Evolutionary conservation across 2,113 vertebrate genomes (phyloP).

Genomic region (Paramormyrops kingsleyae): DNA sequence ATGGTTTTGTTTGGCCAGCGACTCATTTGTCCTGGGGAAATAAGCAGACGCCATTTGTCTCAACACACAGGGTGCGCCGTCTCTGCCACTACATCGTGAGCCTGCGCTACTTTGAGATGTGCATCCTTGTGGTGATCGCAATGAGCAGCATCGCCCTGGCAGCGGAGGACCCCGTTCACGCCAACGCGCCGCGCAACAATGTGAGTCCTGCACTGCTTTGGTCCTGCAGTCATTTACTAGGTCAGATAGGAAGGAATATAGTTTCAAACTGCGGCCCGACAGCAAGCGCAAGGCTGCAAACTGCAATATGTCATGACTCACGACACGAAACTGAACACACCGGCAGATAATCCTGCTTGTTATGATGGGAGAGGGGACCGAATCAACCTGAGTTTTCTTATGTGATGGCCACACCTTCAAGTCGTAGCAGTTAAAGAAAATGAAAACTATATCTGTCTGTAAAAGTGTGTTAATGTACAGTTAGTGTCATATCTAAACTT

Average conservation of each 20-base stretch:
- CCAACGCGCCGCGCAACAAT: conserved; percentile 78
- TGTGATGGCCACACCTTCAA: background rate
- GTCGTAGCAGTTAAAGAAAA: background rate
- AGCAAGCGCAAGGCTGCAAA: background rate
- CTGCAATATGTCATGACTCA: background rate
- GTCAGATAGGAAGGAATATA: background rate
- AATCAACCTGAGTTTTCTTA: background rate
- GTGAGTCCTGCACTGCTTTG: conserved; percentile 58
- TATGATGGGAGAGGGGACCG: background rate
- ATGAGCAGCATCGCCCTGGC: conserved; percentile 95
- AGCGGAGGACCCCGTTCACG: conserved; percentile 87
- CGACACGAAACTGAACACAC: background rate
- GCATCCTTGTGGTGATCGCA: conserved; percentile 87
- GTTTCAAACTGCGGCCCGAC: background rate
- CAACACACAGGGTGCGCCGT: conserved; percentile 72
- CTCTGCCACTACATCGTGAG: conserved; percentile 89
- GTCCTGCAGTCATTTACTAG: background rate
- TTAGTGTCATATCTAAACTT: background rate
- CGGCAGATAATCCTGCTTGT: background rate
- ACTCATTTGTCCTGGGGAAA: background rate
- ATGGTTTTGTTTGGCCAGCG: background rate
- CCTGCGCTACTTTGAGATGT: conserved; percentile 93
- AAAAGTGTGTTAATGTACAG: no score
- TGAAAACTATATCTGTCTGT: no score
- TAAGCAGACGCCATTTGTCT: background rate